Base-by-base conservation (phyloP, 2,888 invertebrate species). In the Diaperis boleti region DNA sequence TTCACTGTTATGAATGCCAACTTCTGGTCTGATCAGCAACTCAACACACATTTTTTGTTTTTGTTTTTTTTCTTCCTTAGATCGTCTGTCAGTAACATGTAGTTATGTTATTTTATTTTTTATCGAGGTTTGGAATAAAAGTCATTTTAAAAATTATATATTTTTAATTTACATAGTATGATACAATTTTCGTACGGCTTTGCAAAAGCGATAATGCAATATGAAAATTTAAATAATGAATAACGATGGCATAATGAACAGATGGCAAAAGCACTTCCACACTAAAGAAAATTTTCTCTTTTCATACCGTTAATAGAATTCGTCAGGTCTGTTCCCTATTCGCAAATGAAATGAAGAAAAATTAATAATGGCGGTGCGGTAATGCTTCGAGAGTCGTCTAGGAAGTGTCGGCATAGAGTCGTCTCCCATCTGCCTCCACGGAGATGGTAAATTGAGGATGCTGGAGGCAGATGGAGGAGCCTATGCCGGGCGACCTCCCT, bases 241-340 rank as follows among this genome's bases (percentile, higher is more conserved):
- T 69, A 75, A 76, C 72, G 76, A 78, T 77, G 76, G 76, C 75
- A 72, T 71, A 77, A 78, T 78, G 78, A 79, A 77, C 76, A 78
- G 70, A 79, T 76, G 76, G 78, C 78, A 70, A 71, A 79, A 81
- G 80, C 80, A 78, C 78, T 76, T 79, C 78, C 79, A 80, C 80
- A 79, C 79, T 75, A 76, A 76, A 77, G 74, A 76, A 78, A 79
- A 75, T 74, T 71, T 71, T 76, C 71, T 75, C 72, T 74, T 77
- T 74, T 74, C 75, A 77, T 78, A 76, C 77, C 71, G 70, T 76
- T 76, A 74, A 75, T 73, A 67, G 70, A 71, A 71, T 70, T 74
- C 73, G 74, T 69, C 70, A 75, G 68, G 69, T 75, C 71, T 75
- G 76, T 75, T 75, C 75, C 76, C 66, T 72, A 65, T 74, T 73